These are phyloP conservation scores for Platycercus adscitus DNA, from an alignment of 2,113 vertebrate species.

Conservation along the genomic window DNA sequence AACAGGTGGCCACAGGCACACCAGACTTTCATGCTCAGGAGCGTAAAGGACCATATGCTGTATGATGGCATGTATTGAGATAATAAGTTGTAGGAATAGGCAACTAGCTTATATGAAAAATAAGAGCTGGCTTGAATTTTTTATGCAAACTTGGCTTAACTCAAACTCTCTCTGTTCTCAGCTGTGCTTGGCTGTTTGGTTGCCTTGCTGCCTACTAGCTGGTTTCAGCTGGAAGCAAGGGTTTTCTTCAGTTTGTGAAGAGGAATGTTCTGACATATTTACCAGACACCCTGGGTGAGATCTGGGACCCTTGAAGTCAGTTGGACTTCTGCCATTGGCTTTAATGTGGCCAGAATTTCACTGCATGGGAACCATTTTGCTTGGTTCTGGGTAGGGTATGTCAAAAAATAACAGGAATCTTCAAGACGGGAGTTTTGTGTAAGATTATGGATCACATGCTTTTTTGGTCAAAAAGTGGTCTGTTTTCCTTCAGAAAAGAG, in stretches of 20 bases:
- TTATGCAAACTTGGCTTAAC: neutral
- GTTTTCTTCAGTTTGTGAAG: neutral
- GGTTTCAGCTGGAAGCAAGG: conserved; percentile 7
- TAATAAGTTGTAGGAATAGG: conserved; percentile 3
- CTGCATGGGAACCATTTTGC: neutral
- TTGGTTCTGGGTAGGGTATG: neutral
- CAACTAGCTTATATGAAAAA: neutral
- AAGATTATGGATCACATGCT: neutral
- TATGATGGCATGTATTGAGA: conserved; percentile 22
- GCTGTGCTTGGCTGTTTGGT: neutral
- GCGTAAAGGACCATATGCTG: conserved; percentile 54
- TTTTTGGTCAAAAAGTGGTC: neutral
- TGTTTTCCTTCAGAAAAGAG: neutral
- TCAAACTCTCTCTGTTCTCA: neutral
- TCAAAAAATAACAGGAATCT: neutral
- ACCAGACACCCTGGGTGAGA: conserved; percentile 44
- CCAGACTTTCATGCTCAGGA: conserved; percentile 45
- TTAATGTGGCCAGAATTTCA: neutral
- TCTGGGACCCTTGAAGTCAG: neutral
- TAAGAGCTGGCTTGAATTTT: neutral
- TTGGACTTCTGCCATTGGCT: conserved; percentile 44
- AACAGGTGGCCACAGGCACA: conserved; percentile 67
- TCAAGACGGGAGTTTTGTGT: fast-evolving
- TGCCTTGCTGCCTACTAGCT: neutral
- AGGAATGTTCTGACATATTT: conserved; percentile 34